Evolutionary conservation across 1,140 invertebrate species (phyloP).

Genomic region (Homarus americanus): DNA sequence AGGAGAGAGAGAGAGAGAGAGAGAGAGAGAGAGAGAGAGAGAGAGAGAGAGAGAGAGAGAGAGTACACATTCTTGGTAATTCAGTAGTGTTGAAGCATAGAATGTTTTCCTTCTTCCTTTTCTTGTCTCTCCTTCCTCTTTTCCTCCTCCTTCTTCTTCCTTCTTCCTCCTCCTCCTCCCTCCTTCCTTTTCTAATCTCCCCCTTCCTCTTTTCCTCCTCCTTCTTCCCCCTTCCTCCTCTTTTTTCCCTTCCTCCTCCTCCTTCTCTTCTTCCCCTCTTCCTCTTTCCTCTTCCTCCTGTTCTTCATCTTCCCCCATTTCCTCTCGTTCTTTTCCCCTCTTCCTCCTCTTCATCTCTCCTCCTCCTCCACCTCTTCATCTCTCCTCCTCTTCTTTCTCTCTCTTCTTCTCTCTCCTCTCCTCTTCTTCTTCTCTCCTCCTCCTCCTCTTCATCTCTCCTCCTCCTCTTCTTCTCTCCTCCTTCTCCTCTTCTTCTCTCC

Average conservation of each 20-base stretch:
- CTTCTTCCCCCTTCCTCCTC: neutral
- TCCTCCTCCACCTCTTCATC: neutral
- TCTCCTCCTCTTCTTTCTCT: neutral
- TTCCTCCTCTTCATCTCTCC: neutral
- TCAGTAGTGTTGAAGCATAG: too few species aligned
- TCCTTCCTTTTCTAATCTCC: neutral
- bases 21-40: too few species aligned
- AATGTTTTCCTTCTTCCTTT: neutral
- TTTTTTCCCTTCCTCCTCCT: neutral
- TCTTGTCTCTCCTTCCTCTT: too few species aligned
- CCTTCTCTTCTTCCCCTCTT: neutral
- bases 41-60: too few species aligned
- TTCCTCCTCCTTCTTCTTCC: neutral
- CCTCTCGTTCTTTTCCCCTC: too few species aligned
- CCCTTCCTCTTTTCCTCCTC: neutral
- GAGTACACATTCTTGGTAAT: too few species aligned
- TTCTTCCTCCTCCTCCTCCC: neutral
- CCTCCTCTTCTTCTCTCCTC: neutral
- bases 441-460: constrained; percentile 8
- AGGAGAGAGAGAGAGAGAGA: too few species aligned
- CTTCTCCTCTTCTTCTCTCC: too few species aligned
- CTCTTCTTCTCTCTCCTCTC: neutral
- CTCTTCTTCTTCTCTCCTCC: constrained; percentile 5
- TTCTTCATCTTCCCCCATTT: too few species aligned
- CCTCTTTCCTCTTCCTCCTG: too few species aligned